phyloP scores from a whole-genome alignment of 1,140 invertebrate genomes.

The Leptinotarsa undecemlineata region DNA sequence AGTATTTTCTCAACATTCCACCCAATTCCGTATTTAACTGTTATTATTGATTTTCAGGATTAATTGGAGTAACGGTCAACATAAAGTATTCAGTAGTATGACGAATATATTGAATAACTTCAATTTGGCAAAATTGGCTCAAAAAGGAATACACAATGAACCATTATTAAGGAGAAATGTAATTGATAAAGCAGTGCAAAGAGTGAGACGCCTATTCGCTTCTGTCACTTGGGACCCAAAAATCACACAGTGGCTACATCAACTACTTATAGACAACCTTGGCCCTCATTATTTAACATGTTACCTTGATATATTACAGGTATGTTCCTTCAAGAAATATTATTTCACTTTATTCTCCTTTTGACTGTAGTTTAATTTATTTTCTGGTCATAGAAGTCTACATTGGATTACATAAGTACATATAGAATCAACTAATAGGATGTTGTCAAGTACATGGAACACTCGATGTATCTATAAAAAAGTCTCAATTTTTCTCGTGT shows the following conservation, averaged over 20 bases:
- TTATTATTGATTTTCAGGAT: constrained; percentile 55
- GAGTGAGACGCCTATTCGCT: constrained; percentile 69
- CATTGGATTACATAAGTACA: too few species aligned
- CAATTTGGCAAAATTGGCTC: constrained; percentile 68
- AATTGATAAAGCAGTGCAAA: constrained; percentile 72
- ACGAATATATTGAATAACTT: constrained; percentile 73
- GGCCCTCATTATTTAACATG: constrained; percentile 69
- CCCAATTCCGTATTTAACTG: background rate
- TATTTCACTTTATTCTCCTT: too few species aligned
- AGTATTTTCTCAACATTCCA: background rate
- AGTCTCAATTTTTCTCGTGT: too few species aligned
- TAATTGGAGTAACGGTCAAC: constrained; percentile 70
- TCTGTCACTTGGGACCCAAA: constrained; percentile 71
- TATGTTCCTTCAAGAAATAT: constrained; percentile 29
- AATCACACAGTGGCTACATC: constrained; percentile 79
- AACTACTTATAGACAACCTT: constrained; percentile 71
- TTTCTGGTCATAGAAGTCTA: too few species aligned
- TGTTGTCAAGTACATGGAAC: too few species aligned
- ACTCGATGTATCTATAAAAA: too few species aligned
- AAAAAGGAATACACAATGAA: constrained; percentile 62
- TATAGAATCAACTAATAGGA: too few species aligned
- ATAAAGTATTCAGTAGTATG: constrained; percentile 68
- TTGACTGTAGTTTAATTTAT: too few species aligned
- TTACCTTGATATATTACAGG: constrained; percentile 79
- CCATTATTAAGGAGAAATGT: constrained; percentile 69